Percentiles rank a stretch among this genome's conserved stretches.
These are phyloP conservation scores for Thaumatotibia leucotreta DNA, from an alignment of 1,140 invertebrate genomes.

Conservation along the genomic window DNA sequence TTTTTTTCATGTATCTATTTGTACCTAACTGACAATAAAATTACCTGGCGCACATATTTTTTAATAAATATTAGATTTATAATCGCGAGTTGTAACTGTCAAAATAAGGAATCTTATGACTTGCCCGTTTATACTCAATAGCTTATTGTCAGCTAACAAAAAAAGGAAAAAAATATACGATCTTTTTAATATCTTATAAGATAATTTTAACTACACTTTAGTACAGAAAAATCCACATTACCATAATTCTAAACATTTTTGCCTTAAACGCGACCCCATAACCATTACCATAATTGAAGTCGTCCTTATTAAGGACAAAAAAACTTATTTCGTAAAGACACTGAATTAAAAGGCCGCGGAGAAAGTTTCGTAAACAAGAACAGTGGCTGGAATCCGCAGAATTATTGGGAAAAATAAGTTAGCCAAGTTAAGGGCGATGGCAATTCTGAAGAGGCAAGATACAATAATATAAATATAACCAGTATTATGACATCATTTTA, in stretches of 20 bases:
- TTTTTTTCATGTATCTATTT: too few relatives aligned
- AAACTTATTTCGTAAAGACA: not conserved
- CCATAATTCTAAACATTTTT: constrained; percentile 12
- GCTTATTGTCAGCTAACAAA: too few relatives aligned
- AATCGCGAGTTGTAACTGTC: too few relatives aligned
- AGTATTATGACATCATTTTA: too few relatives aligned
- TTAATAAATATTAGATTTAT: too few relatives aligned
- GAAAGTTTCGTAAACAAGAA: not conserved
- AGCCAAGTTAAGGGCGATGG: constrained; percentile 19
- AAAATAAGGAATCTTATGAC: too few relatives aligned
- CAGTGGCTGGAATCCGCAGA: constrained; percentile 13
- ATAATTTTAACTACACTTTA: not conserved
- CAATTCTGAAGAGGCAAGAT: constrained; percentile 15
- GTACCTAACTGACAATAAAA: too few relatives aligned
- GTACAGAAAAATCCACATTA: not conserved
- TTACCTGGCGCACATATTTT: too few relatives aligned
- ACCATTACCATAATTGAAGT: not conserved
- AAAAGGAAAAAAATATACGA: too few relatives aligned
- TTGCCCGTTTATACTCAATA: too few relatives aligned
- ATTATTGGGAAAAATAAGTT: constrained; percentile 30
- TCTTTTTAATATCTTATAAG: not conserved
- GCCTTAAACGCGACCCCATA: not conserved
- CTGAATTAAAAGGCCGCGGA: not conserved
- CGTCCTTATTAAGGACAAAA: not conserved
- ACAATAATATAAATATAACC: too few relatives aligned